Evolutionary conservation across 2,888 invertebrate genomes (phyloP), one percentile per base, ranked within the genome.

Genomic region (Drosophila anomalata): DNA sequence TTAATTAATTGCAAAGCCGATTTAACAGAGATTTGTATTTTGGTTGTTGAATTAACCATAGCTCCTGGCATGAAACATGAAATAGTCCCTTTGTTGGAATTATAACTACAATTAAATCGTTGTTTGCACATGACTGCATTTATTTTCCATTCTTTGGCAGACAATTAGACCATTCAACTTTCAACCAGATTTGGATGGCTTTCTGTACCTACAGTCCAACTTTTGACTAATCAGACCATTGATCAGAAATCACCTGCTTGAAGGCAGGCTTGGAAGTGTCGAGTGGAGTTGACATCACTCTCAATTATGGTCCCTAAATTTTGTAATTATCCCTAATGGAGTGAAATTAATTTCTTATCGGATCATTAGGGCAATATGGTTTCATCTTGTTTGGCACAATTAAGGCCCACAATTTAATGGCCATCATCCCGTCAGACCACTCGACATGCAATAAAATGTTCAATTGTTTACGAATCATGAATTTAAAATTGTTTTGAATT

Each of bases 81-180:
- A 41, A 51, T 46, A 46, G 33, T 41, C 5, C 3, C 51, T 73
- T 55, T 33, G 67, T 44, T 53, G 20, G 31, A 56, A 52, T 66
- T 76, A 75, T 78, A 73, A 74, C 71, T 54, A 50, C 62, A 61
- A 56, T 70, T 55, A 54, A 79, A 67, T 73, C 29, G 53, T 52
- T 62, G 67, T 67, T 71, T 60, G 17, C 67, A 67, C 68, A 63
- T 71, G 73, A 61, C 56, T 69, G 61, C 33, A 6, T 53, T 57
- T n/a, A 33, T n/a, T 33, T 12, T 26, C 29, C n/a, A 50, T 47
- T 56, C 51, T 65, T 51, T 50, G 46, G 0, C 29, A n/a, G 17
- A 42, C 41, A 17, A 42, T n/a, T 20, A 9, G 6, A 42, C 17
- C 36, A 48, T 56, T 36, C 12, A 14, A 54, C 20, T 44, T 36